Conservation (phyloP, 2,113 vertebrate genomes). For the Dipodomys ordii region DNA sequence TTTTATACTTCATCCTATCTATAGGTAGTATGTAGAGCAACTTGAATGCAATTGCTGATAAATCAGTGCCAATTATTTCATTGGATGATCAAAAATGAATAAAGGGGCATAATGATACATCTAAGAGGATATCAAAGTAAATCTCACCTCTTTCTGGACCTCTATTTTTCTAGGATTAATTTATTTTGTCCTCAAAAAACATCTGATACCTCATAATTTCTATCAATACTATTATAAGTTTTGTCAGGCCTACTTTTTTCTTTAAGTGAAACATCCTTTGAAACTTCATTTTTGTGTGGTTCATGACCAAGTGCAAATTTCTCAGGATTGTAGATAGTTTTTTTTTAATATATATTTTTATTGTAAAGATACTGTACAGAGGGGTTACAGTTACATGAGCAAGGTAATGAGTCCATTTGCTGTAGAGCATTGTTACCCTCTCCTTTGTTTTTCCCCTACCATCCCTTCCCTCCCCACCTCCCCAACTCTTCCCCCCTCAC, state of each 20-base stretch:
- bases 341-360: neutral
- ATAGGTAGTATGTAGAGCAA: neutral
- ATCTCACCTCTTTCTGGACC: neutral
- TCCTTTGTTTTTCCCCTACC: no score
- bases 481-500: no score
- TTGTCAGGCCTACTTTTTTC: neutral
- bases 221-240: neutral
- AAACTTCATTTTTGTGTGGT: conserved; percentile 33
- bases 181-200: neutral
- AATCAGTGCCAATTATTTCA: neutral
- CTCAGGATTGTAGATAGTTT: neutral
- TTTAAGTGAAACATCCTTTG: neutral
- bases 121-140: neutral
- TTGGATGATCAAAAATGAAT: neutral
- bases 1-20: neutral
- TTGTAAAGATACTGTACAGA: no score
- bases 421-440: no score
- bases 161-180: neutral
- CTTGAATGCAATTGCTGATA: neutral
- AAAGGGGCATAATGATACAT: neutral
- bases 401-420: no score
- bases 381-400: no score
- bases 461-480: no score
- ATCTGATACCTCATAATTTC: neutral
- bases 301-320: conserved; percentile 7